These are phyloP conservation scores for Myotis lucifugus DNA, from an alignment of 2,113 vertebrate genomes.

Conservation along the genomic window DNA sequence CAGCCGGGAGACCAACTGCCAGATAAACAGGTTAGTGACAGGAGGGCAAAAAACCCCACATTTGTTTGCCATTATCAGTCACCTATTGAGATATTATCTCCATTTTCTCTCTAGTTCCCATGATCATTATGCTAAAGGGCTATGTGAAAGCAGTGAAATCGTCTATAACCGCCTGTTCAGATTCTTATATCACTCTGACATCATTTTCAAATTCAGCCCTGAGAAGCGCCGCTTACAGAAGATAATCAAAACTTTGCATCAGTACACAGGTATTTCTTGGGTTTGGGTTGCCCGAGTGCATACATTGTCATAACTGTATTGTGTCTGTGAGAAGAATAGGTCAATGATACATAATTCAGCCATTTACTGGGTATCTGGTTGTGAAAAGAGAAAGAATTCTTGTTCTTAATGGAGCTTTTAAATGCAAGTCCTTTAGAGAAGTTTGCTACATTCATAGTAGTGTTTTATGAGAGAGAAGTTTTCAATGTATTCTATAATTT, in stretches of 20 bases:
- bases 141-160: constrained; percentile 84
- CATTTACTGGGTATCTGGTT: background rate
- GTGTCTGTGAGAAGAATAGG: background rate
- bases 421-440: background rate
- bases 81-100: constrained; percentile 43
- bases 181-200: constrained; percentile 87
- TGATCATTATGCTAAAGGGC: constrained; percentile 85
- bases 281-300: background rate
- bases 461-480: background rate
- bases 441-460: background rate
- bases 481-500: background rate
- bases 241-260: constrained; percentile 79
- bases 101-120: constrained; percentile 77
- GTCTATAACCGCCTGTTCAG: constrained; percentile 76
- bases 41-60: background rate
- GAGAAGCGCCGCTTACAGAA: constrained; percentile 83
- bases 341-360: too few relatives aligned
- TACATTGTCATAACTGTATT: background rate
- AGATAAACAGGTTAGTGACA: constrained; percentile 86
- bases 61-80: background rate
- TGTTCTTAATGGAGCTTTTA: constrained; percentile 4
- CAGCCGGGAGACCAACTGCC: constrained; percentile 89
- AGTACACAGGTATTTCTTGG: constrained; percentile 83
- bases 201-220: constrained; percentile 87
- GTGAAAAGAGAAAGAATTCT: background rate